These are phyloP conservation scores for Oopsacas minuta DNA, from an alignment of 37 sponge, comb jelly and placozoan species.

Conservation along the genomic window DNA sequence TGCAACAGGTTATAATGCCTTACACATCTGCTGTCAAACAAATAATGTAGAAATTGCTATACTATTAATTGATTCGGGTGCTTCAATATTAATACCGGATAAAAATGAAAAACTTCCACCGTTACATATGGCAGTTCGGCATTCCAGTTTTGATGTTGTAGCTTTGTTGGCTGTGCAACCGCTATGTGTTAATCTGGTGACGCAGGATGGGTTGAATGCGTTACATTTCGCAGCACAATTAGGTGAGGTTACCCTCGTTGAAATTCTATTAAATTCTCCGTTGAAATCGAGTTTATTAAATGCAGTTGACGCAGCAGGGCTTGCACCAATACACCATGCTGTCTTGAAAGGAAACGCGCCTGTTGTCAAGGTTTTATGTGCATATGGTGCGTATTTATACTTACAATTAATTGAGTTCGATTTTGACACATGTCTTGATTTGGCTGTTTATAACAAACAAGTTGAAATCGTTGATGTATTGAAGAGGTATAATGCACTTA, in stretches of 20 bases:
- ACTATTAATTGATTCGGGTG: neutral
- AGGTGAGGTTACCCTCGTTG: neutral
- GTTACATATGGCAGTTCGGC: neutral
- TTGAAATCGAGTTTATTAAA: neutral
- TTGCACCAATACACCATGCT: neutral
- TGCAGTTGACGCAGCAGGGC: neutral
- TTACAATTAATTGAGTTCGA: neutral
- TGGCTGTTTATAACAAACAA: neutral
- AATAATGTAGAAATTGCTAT: neutral
- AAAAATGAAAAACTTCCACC: neutral
- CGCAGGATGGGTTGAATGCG: slow-evolving; percentile 10
- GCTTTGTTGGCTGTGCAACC: neutral
- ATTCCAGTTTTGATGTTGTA: neutral
- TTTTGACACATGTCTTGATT: slow-evolving; percentile 9
- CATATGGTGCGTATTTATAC: neutral
- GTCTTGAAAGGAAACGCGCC: neutral
- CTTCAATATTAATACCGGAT: neutral
- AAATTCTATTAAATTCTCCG: neutral
- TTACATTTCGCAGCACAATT: neutral
- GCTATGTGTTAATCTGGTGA: neutral
- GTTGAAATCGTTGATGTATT: neutral
- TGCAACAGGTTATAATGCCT: neutral
- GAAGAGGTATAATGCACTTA: neutral
- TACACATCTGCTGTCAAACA: neutral
- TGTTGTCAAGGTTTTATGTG: neutral